Evolutionary conservation across 2,113 vertebrate species (phyloP).

Genomic region (Alouatta palliata): DNA sequence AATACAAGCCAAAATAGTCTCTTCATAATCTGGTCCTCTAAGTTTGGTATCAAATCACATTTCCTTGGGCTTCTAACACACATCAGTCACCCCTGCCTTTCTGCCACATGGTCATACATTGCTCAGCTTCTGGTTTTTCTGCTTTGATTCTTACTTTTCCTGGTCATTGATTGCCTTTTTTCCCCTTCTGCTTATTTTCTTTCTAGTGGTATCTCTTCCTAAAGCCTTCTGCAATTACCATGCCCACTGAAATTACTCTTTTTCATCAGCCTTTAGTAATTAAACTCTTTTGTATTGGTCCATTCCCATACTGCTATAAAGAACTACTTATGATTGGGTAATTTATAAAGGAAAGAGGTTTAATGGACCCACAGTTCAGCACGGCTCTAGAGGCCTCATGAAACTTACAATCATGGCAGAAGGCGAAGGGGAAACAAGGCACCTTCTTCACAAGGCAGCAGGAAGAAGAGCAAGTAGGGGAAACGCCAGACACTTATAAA

Average conservation of each 20-base stretch:
- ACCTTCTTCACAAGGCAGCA: too few relatives aligned
- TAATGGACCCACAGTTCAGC: too few relatives aligned
- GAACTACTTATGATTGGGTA: too few relatives aligned
- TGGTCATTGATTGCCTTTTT: neutral
- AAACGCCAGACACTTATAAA: too few relatives aligned
- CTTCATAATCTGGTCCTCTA: neutral
- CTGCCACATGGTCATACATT: neutral
- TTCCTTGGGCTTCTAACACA: neutral
- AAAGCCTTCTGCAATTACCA: neutral
- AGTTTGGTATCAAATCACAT: neutral
- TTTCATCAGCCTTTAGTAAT: neutral
- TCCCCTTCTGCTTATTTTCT: neutral
- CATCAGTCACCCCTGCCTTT: neutral
- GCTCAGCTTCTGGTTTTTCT: neutral
- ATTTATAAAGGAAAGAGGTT: too few relatives aligned
- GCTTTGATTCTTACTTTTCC: neutral
- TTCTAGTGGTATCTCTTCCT: neutral
- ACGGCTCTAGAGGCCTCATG: too few relatives aligned
- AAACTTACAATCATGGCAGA: too few relatives aligned
- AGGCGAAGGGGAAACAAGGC: too few relatives aligned
- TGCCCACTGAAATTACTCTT: neutral
- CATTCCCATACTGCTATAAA: too few relatives aligned
- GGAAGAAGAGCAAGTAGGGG: too few relatives aligned
- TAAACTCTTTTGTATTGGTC: neutral
- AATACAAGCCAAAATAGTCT: neutral